These are phyloP conservation scores for Rhyacophila evoluta DNA, from an alignment of 2,888 invertebrate genomes.

Conservation along the genomic window DNA sequence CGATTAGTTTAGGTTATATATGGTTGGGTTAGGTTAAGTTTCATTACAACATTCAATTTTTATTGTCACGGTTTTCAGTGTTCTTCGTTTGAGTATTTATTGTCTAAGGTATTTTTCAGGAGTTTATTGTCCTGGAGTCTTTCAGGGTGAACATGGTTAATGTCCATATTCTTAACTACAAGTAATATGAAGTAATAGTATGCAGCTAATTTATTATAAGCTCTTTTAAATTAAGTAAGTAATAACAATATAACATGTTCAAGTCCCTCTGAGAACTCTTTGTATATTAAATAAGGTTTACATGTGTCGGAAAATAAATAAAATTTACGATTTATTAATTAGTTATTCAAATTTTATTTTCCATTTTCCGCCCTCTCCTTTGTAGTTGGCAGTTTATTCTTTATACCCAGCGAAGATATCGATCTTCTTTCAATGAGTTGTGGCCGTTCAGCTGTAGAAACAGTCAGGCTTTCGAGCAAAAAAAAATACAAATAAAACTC, in stretches of 20 bases:
- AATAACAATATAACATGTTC: background rate
- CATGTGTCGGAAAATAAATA: slow-evolving; percentile 18
- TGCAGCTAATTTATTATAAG: too few relatives aligned
- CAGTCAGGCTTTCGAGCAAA: background rate
- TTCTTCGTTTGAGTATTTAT: too few relatives aligned
- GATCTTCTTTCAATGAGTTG: background rate
- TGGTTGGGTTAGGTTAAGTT: too few relatives aligned
- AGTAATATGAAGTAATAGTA: too few relatives aligned
- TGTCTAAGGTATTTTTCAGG: too few relatives aligned
- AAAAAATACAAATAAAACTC: too few relatives aligned
- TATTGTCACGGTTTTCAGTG: too few relatives aligned
- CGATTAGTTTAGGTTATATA: too few relatives aligned
- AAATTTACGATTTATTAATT: slow-evolving; percentile 10
- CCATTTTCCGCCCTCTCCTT: background rate
- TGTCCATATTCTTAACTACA: too few relatives aligned
- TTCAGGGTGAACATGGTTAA: too few relatives aligned
- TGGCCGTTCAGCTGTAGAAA: background rate
- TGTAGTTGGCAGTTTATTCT: background rate
- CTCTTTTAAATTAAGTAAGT: background rate
- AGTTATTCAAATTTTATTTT: slow-evolving; percentile 19
- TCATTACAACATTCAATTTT: too few relatives aligned
- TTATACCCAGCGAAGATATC: background rate
- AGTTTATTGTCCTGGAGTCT: too few relatives aligned
- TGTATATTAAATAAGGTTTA: slow-evolving; percentile 17
- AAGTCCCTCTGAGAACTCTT: background rate